Evolutionary conservation across 2,888 invertebrate genomes (phyloP).

Genomic region (Tolmerus cingulatus): DNA sequence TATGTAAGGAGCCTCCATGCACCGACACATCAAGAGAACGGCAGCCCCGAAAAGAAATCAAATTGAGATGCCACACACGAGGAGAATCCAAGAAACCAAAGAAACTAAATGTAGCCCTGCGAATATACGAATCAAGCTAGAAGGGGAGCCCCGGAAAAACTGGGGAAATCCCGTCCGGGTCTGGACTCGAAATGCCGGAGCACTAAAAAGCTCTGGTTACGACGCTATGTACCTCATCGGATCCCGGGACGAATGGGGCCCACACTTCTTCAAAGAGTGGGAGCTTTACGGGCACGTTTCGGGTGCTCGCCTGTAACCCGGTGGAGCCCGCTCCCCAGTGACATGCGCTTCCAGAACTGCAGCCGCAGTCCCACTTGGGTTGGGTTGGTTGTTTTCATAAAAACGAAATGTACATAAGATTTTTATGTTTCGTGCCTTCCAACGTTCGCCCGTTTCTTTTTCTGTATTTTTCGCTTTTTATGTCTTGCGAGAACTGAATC

Average conservation of each 20-base stretch:
- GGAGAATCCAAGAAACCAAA: constrained; percentile 38
- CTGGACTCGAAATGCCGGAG: not conserved
- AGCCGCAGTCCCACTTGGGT: constrained; percentile 31
- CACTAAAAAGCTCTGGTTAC: constrained; percentile 15
- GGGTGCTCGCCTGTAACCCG: not conserved
- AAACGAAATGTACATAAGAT: constrained; percentile 41
- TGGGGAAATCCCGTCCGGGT: constrained; percentile 27
- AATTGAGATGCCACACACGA: constrained; percentile 33
- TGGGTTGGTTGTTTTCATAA: constrained; percentile 46
- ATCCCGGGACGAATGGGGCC: not conserved
- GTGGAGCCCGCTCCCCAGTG: constrained; percentile 23
- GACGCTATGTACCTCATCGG: not conserved
- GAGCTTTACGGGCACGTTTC: constrained; percentile 4
- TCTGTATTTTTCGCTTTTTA: constrained; percentile 28
- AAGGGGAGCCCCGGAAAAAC: constrained; percentile 30
- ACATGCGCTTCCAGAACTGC: constrained; percentile 43
- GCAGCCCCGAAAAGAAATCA: constrained; percentile 32
- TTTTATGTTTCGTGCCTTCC: constrained; percentile 41
- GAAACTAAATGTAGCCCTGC: constrained; percentile 20
- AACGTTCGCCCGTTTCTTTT: constrained; percentile 34
- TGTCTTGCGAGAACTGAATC: constrained; percentile 28
- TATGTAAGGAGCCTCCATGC: constrained; percentile 34
- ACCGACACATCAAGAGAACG: constrained; percentile 36
- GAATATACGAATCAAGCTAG: constrained; percentile 11
- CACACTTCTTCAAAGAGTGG: constrained; percentile 9